phyloP scores from a whole-genome alignment of 2,797 vertebrate species.

The Oophaga sylvatica region DNA sequence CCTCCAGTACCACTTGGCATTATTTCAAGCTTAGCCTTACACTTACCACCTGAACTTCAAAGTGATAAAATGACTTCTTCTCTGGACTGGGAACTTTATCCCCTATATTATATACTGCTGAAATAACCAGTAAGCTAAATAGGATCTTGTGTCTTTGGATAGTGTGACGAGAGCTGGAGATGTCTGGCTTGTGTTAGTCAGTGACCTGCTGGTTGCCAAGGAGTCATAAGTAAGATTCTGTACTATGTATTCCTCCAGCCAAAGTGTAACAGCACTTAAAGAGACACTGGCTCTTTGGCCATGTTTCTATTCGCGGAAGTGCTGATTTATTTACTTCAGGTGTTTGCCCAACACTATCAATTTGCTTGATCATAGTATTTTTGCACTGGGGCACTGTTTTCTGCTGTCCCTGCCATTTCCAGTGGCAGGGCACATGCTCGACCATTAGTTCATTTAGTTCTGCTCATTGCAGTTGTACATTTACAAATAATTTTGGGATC shows the following conservation, averaged over 20 bases:
- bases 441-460: too few relatives aligned
- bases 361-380: too few relatives aligned
- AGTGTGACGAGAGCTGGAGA: slow-evolving; percentile 14
- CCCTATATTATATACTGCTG: not conserved
- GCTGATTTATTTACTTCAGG: too few relatives aligned
- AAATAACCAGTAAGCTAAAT: slow-evolving; percentile 40
- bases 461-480: too few relatives aligned
- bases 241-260: not conserved
- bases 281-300: not conserved
- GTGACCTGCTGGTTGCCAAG: not conserved
- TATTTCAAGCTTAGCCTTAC: not conserved
- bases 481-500: too few relatives aligned
- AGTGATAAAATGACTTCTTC: slow-evolving; percentile 4
- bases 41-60: slow-evolving; percentile 3
- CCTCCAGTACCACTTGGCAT: not conserved
- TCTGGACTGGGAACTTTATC: slow-evolving; percentile 13
- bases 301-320: too few relatives aligned
- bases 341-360: too few relatives aligned
- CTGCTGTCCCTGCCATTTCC: not conserved
- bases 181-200: not conserved
- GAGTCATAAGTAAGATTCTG: not conserved
- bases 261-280: not conserved
- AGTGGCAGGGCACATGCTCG: too few relatives aligned
- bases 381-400: too few relatives aligned
- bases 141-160: slow-evolving; percentile 19